phyloP scores from a whole-genome alignment of 1,140 invertebrate genomes.

The Arion vulgaris region DNA sequence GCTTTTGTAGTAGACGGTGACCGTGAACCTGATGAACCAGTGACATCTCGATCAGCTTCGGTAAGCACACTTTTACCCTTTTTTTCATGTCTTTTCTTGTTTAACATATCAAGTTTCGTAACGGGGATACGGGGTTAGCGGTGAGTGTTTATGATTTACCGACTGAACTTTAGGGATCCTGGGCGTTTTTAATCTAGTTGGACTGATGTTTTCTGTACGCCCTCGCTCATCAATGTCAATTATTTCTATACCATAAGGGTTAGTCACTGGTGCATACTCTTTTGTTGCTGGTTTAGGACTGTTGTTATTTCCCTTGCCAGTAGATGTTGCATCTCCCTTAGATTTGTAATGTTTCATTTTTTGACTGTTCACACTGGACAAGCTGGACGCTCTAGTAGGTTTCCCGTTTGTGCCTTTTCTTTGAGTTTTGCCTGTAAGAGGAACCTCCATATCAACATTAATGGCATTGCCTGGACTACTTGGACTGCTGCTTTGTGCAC shows the following conservation, averaged over 20 bases:
- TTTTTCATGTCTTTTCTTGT: conserved; percentile 50
- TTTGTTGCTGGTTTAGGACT: conserved; percentile 28
- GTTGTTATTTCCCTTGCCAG: not conserved
- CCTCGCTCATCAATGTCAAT: conserved; percentile 17
- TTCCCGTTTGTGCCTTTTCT: not conserved
- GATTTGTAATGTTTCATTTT: not conserved
- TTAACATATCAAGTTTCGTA: conserved; percentile 60
- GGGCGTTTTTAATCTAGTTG: not conserved
- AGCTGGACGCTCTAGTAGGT: conserved; percentile 49
- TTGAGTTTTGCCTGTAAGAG: conserved; percentile 57
- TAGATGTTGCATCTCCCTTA: not conserved
- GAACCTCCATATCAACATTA: conserved; percentile 63
- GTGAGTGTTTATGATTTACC: not conserved
- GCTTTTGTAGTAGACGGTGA: conserved; percentile 33
- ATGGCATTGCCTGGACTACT: conserved; percentile 40
- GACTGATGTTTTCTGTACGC: not conserved
- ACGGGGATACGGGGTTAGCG: conserved; percentile 29
- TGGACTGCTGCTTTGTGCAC: conserved; percentile 51
- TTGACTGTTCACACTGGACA: conserved; percentile 39
- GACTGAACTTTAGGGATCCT: not conserved
- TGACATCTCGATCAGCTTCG: conserved; percentile 47
- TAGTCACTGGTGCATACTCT: conserved; percentile 15
- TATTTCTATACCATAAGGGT: conserved; percentile 27
- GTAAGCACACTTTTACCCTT: conserved; percentile 13
- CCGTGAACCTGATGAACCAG: conserved; percentile 47